Percentiles rank a stretch among this genome's conserved stretches.
These are phyloP conservation scores for Netelia melanura DNA, from an alignment of 2,888 invertebrate species.

Conservation along the genomic window DNA sequence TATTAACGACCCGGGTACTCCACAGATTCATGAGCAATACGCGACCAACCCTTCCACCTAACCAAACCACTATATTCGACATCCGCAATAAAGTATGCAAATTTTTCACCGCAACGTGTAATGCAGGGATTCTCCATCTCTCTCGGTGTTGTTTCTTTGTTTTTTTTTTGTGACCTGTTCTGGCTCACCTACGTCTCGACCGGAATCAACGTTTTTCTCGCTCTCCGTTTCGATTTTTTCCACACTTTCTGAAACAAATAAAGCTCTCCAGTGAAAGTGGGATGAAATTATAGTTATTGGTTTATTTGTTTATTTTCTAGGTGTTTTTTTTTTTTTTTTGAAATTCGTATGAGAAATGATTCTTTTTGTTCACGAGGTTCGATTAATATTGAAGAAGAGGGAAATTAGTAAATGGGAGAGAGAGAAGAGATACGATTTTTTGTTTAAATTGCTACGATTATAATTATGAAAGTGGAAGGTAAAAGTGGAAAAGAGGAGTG, in stretches of 20 bases:
- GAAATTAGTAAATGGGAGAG: background rate
- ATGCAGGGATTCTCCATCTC: constrained; percentile 17
- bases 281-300: too few species aligned
- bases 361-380: background rate
- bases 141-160: background rate
- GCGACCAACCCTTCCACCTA: constrained; percentile 18
- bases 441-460: too few species aligned
- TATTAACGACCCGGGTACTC: constrained; percentile 46
- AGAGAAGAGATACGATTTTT: too few species aligned
- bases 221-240: constrained; percentile 25
- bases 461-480: background rate
- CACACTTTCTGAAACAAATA: background rate
- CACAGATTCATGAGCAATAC: constrained; percentile 51
- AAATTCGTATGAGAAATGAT: background rate
- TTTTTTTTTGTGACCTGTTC: background rate
- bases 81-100: constrained; percentile 68
- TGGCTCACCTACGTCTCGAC: constrained; percentile 35
- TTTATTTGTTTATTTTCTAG: too few species aligned
- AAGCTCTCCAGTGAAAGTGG: too few species aligned
- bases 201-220: constrained; percentile 56
- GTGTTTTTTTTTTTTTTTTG: background rate
- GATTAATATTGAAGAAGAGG: background rate
- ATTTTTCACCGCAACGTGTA: constrained; percentile 44
- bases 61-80: constrained; percentile 41
- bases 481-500: background rate